A percentile compares a stretch with the other conserved stretches of the same genome.
Evolutionary conservation across 2,888 invertebrate genomes (phyloP).

Genomic region (Papilio elwesi): DNA sequence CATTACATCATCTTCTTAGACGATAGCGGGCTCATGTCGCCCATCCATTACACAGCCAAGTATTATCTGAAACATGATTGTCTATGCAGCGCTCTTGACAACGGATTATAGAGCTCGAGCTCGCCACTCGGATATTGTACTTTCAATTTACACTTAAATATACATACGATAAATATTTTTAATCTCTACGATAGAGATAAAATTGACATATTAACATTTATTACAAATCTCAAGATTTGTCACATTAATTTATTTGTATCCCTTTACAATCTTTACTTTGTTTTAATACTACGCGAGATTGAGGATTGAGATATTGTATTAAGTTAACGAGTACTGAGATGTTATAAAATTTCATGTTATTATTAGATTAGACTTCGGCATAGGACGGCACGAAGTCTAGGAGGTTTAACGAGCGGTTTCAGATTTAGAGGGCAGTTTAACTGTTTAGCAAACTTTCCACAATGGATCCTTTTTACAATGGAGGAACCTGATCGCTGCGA

Average conservation of each 20-base stretch:
- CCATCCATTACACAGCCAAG: conserved; percentile 48
- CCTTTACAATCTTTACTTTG: conserved; percentile 4
- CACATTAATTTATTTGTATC: neutral
- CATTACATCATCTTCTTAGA: conserved; percentile 23
- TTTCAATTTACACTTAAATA: conserved; percentile 24
- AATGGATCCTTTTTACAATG: conserved; percentile 66
- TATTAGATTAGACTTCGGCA: conserved; percentile 25
- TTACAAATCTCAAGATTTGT: neutral
- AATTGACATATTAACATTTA: conserved; percentile 9
- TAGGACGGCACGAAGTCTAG: conserved; percentile 36
- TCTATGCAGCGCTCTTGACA: conserved; percentile 43
- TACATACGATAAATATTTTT: conserved; percentile 10
- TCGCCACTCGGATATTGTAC: conserved; percentile 48
- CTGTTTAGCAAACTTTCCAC: conserved; percentile 58
- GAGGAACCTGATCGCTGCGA: conserved; percentile 64
- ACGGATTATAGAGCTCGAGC: conserved; percentile 53
- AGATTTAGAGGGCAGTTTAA: conserved; percentile 38
- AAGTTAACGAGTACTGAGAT: conserved; percentile 23
- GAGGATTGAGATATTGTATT: conserved; percentile 18
- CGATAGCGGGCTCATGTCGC: conserved; percentile 39
- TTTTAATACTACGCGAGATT: neutral
- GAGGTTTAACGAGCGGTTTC: conserved; percentile 25
- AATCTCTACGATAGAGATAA: conserved; percentile 23
- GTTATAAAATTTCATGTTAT: conserved; percentile 17
- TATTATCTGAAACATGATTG: conserved; percentile 52